phyloP scores from a whole-genome alignment of 1,140 invertebrate species.

The Ganaspis sp. region DNA sequence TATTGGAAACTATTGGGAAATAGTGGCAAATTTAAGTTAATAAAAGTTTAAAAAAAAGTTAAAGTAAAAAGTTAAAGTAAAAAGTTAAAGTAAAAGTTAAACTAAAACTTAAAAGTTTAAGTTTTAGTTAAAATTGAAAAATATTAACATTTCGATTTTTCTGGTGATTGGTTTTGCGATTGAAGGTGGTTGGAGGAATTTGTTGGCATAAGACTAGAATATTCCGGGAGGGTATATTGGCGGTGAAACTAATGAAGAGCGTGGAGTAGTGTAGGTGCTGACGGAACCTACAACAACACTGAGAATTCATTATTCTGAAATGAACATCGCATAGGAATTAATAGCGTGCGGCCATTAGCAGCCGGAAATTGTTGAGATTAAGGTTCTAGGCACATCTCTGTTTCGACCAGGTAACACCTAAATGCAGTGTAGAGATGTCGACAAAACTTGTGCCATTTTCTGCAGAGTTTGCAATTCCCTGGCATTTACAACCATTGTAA shows the following conservation, averaged over 20 bases:
- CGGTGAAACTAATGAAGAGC: not conserved
- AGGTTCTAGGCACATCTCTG: constrained; percentile 56
- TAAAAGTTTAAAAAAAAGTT: too few relatives aligned
- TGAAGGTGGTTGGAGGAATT: not conserved
- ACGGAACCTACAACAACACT: constrained; percentile 39
- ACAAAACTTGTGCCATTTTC: constrained; percentile 11
- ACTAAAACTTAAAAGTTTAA: too few relatives aligned
- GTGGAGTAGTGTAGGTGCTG: constrained; percentile 23
- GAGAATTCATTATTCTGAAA: constrained; percentile 74
- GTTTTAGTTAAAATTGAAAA: too few relatives aligned
- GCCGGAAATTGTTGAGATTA: constrained; percentile 73
- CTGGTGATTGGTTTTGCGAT: not conserved
- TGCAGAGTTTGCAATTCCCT: not conserved
- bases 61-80: too few relatives aligned
- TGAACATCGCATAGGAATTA: constrained; percentile 63
- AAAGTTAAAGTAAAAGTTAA: too few relatives aligned
- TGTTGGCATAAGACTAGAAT: not conserved
- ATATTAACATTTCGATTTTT: too few relatives aligned
- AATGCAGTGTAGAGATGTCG: not conserved
- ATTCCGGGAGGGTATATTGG: constrained; percentile 6
- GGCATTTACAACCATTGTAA: constrained; percentile 17
- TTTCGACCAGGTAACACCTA: constrained; percentile 36
- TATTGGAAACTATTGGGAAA: too few relatives aligned
- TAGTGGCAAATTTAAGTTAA: too few relatives aligned
- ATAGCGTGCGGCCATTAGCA: constrained; percentile 70